These are phyloP conservation scores for Merodon equestris DNA, from an alignment of 2,888 invertebrate genomes.

Conservation along the genomic window DNA sequence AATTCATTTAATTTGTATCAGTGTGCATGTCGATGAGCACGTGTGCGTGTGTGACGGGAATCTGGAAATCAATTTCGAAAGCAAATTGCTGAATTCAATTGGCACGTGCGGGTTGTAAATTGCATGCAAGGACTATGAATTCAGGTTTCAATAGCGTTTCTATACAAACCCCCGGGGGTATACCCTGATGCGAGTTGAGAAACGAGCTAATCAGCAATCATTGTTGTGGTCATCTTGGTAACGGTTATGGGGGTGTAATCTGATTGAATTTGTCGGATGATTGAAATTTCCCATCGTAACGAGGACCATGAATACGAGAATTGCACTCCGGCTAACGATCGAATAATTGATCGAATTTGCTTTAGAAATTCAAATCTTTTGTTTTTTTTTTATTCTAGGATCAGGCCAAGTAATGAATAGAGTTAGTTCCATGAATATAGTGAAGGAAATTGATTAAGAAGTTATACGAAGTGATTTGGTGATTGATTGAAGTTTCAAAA, in stretches of 20 bases:
- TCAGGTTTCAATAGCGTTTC: constrained; percentile 38
- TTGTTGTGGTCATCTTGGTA: constrained; percentile 21
- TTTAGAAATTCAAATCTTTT: constrained; percentile 1
- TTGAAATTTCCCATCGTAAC: neutral
- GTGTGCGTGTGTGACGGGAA: constrained; percentile 37
- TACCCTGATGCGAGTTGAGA: neutral
- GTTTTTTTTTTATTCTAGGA: constrained; percentile 32
- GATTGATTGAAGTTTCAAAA: constrained; percentile 1
- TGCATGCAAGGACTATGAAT: constrained; percentile 49
- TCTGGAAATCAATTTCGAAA: constrained; percentile 52
- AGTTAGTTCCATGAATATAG: constrained; percentile 28
- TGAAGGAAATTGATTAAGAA: constrained; percentile 16
- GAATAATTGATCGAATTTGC: neutral
- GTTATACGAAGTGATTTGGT: constrained; percentile 15
- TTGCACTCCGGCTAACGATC: neutral
- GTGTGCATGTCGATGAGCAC: neutral
- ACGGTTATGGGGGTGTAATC: constrained; percentile 31
- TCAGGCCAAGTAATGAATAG: constrained; percentile 3
- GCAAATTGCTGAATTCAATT: constrained; percentile 48
- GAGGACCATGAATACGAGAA: too few species aligned
- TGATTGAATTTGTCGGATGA: constrained; percentile 37
- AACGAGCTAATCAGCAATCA: too few species aligned
- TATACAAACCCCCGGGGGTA: too few species aligned
- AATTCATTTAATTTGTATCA: constrained; percentile 39
- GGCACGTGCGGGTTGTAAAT: constrained; percentile 62